A percentile compares a stretch with the other conserved stretches of the same genome.
phyloP scores from a whole-genome alignment of 1,140 invertebrate genomes.

The Aphaenogaster ashmeadi region DNA sequence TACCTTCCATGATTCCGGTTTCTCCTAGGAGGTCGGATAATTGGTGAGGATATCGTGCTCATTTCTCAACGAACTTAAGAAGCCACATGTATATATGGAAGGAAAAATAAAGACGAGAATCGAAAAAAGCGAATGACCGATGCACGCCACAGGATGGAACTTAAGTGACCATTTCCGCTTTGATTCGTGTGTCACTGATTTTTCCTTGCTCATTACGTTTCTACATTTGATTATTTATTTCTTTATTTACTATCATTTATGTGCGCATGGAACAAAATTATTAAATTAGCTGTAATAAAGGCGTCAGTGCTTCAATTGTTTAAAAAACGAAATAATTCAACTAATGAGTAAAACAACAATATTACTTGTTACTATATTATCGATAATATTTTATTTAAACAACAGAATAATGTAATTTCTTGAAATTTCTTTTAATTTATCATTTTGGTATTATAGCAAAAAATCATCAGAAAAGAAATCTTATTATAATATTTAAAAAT shows the following conservation, averaged over 20 bases:
- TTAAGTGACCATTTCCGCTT: conserved; percentile 69
- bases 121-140: conserved; percentile 56
- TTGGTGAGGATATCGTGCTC: conserved; percentile 62
- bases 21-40: conserved; percentile 62
- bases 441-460: neutral
- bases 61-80: conserved; percentile 55
- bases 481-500: conserved; percentile 7
- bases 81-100: conserved; percentile 34
- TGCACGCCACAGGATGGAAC: conserved; percentile 64
- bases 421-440: neutral
- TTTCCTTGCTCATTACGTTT: conserved; percentile 48
- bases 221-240: conserved; percentile 3
- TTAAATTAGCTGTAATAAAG: neutral
- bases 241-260: conserved; percentile 36
- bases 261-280: conserved; percentile 9
- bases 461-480: neutral
- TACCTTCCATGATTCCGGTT: conserved; percentile 62
- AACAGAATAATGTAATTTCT: neutral
- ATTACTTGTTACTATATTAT: neutral
- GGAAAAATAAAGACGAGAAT: conserved; percentile 36
- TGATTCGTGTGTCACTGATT: conserved; percentile 63
- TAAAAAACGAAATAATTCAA: conserved; percentile 19
- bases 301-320: neutral
- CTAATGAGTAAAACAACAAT: neutral
- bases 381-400: neutral